phyloP scores from a whole-genome alignment of 2,113 vertebrate species.

The Oncorhynchus keta region DNA sequence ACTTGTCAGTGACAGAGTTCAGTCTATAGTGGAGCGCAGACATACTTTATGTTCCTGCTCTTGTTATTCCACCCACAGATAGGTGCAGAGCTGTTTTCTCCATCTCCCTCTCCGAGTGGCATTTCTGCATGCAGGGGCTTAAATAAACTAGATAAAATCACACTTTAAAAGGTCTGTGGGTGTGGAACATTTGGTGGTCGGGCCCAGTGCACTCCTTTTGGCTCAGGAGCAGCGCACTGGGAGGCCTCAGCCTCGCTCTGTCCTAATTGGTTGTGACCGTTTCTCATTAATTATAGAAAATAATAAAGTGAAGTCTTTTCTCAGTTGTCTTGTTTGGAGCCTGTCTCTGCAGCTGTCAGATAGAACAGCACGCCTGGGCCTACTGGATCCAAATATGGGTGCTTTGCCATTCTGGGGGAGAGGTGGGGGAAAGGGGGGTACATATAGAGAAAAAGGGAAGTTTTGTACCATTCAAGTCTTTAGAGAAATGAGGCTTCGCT shows the following conservation, averaged over 20 bases:
- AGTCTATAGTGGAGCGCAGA: background rate
- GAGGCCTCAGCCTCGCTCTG: slow-evolving; percentile 62
- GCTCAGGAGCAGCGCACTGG: slow-evolving; percentile 5
- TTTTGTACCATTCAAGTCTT: slow-evolving; percentile 22
- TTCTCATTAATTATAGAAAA: slow-evolving; percentile 78
- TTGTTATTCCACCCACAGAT: slow-evolving; percentile 61
- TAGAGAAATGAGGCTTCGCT: background rate
- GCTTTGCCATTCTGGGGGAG: slow-evolving; percentile 32
- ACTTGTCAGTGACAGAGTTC: background rate
- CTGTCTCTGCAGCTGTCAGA: slow-evolving; percentile 63
- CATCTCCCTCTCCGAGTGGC: slow-evolving; percentile 53
- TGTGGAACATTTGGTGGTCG: slow-evolving; percentile 59
- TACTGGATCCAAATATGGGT: slow-evolving; percentile 43
- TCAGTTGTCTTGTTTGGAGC: slow-evolving; percentile 70
- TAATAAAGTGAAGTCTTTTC: slow-evolving; percentile 76
- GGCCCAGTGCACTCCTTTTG: slow-evolving; percentile 44
- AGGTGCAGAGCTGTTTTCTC: slow-evolving; percentile 45
- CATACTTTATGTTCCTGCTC: slow-evolving; percentile 11
- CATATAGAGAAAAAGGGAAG: slow-evolving; percentile 18
- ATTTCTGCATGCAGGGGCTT: slow-evolving; percentile 58
- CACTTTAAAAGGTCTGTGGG: slow-evolving; percentile 69
- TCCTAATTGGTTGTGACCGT: slow-evolving; percentile 69
- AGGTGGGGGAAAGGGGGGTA: slow-evolving; percentile 18
- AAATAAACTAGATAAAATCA: slow-evolving; percentile 65
- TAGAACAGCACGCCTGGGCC: slow-evolving; percentile 46